These are phyloP conservation scores for Cydia strobilella DNA, from an alignment of 1,140 invertebrate genomes.

Conservation along the genomic window DNA sequence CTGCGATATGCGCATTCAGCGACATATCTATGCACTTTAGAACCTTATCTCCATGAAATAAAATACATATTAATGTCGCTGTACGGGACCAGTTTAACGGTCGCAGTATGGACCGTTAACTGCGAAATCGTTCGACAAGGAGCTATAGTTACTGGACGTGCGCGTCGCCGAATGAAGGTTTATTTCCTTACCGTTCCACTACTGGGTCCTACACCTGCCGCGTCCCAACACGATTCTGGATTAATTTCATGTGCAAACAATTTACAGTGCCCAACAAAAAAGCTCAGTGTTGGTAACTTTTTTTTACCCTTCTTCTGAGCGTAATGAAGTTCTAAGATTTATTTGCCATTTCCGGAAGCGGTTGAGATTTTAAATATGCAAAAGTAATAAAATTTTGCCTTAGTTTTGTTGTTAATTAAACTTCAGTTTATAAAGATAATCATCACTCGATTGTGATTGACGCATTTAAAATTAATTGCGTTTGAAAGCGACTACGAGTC, in stretches of 20 bases:
- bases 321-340: too few species aligned
- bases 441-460: too few species aligned
- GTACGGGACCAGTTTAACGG: conserved; percentile 35
- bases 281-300: too few species aligned
- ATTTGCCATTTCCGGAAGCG: too few species aligned
- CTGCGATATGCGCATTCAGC: neutral
- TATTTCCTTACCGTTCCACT: neutral
- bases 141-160: neutral
- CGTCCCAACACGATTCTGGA: neutral
- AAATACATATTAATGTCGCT: neutral
- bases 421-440: too few species aligned
- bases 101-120: conserved; percentile 8
- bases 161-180: too few species aligned
- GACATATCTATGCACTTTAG: neutral
- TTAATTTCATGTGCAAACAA: neutral
- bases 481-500: too few species aligned
- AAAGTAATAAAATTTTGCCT: too few species aligned
- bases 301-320: too few species aligned
- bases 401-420: too few species aligned
- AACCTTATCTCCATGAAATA: neutral
- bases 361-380: too few species aligned
- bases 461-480: too few species aligned
- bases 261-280: neutral
- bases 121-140: conserved; percentile 29
- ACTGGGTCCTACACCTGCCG: neutral